Conservation (phyloP, 2,888 invertebrate genomes). For the Oeneis ivallda region DNA sequence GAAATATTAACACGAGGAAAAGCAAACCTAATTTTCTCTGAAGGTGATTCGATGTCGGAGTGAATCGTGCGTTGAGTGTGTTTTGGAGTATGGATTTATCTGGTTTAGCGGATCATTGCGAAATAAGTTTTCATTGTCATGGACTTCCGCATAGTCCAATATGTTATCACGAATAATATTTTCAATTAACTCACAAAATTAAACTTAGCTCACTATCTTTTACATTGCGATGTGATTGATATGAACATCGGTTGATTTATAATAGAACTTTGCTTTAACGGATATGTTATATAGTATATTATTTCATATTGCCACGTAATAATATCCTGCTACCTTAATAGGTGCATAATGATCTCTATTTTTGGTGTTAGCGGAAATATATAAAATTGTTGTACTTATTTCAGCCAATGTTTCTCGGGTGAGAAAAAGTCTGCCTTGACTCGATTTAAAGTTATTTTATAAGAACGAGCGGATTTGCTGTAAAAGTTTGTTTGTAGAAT, state of each 20-base stretch:
- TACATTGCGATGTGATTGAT: no score
- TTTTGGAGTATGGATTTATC: no score
- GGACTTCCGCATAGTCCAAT: no score
- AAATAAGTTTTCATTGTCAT: no score
- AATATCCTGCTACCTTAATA: slow-evolving; percentile 6
- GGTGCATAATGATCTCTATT: slow-evolving; percentile 1
- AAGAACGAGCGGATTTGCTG: not conserved
- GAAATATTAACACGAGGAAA: not conserved
- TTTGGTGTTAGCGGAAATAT: slow-evolving; percentile 28
- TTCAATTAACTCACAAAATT: no score
- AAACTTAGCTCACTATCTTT: no score
- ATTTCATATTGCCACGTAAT: not conserved
- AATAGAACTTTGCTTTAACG: not conserved
- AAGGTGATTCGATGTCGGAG: no score
- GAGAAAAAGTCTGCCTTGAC: slow-evolving; percentile 29
- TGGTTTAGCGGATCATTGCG: no score
- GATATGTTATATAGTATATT: not conserved
- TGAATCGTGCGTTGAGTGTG: no score
- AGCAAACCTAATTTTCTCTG: no score
- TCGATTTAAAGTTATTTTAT: slow-evolving; percentile 12
- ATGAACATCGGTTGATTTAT: not conserved
- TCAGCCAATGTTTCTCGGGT: slow-evolving; percentile 16
- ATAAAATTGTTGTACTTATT: slow-evolving; percentile 25
- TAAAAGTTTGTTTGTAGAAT: not conserved
- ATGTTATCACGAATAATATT: no score